Conservation (phyloP, 2,797 vertebrate species). For the Halcyon smyrnensis region DNA sequence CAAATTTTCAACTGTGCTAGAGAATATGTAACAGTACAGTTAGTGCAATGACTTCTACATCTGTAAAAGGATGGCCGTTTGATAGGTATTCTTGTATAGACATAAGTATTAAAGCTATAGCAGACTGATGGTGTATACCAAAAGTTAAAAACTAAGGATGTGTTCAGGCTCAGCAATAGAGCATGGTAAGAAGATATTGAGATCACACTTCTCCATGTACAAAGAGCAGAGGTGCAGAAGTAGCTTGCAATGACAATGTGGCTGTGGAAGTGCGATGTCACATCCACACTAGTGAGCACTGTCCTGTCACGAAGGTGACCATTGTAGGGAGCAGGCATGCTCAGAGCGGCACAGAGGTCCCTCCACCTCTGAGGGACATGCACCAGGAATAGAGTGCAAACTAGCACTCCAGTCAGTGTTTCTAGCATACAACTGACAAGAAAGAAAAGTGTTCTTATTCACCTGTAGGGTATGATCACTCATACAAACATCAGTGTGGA, state of each 20-base stretch:
- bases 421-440: not conserved
- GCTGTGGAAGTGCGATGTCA: fast-evolving
- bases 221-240: not conserved
- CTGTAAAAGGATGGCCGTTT: not conserved
- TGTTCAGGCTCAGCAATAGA: not conserved
- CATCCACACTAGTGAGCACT: not conserved
- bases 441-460: not conserved
- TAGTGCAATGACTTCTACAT: not conserved
- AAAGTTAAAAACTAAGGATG: not conserved
- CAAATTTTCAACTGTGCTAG: not conserved
- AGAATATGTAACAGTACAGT: not conserved
- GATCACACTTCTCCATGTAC: not conserved
- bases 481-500: not conserved
- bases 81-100: fast-evolving
- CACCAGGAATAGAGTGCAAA: too few relatives aligned
- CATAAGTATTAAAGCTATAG: not conserved
- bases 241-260: not conserved
- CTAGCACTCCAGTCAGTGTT: not conserved
- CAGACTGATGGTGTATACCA: not conserved
- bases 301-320: not conserved
- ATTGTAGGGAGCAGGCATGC: fast-evolving
- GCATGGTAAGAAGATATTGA: not conserved
- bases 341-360: not conserved
- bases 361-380: not conserved
- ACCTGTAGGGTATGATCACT: not conserved